Percentiles rank a stretch among this genome's conserved stretches.
Conservation (phyloP, 2,888 invertebrate genomes). For the Protonemura montana region DNA sequence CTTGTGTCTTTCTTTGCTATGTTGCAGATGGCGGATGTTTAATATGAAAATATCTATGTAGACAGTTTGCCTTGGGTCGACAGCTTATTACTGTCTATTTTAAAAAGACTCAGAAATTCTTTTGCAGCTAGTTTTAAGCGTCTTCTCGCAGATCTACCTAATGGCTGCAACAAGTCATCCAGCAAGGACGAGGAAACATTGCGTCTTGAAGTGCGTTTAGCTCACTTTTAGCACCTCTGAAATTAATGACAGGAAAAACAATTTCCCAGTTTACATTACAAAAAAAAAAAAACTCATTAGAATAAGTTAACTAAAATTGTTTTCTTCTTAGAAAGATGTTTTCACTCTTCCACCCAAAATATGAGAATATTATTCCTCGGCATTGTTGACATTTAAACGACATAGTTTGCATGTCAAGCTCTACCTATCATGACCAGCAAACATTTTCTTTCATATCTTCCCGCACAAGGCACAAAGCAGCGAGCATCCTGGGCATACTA, state of each 20-base stretch:
- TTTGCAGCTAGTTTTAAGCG: neutral
- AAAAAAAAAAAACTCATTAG: neutral
- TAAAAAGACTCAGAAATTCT: neutral
- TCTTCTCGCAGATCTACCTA: neutral
- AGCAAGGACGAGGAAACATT: neutral
- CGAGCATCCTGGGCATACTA: constrained; percentile 23
- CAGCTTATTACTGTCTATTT: neutral
- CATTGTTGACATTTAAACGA: neutral
- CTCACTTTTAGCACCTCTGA: neutral
- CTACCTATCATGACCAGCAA: neutral
- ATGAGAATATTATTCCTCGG: neutral
- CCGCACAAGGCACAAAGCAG: neutral
- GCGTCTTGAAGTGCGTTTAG: neutral
- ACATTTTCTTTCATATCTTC: neutral
- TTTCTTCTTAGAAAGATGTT: neutral
- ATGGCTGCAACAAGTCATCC: neutral
- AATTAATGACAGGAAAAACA: neutral
- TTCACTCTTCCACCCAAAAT: neutral
- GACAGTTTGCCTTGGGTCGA: neutral
- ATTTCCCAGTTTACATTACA: neutral
- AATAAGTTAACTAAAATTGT: neutral
- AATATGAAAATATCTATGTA: neutral
- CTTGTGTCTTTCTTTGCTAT: neutral
- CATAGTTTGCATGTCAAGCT: neutral
- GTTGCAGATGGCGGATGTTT: neutral